A percentile compares a stretch with the other conserved stretches of the same genome.
Evolutionary conservation across 2,113 vertebrate species (phyloP).

Genomic region (Phocoena phocoena): DNA sequence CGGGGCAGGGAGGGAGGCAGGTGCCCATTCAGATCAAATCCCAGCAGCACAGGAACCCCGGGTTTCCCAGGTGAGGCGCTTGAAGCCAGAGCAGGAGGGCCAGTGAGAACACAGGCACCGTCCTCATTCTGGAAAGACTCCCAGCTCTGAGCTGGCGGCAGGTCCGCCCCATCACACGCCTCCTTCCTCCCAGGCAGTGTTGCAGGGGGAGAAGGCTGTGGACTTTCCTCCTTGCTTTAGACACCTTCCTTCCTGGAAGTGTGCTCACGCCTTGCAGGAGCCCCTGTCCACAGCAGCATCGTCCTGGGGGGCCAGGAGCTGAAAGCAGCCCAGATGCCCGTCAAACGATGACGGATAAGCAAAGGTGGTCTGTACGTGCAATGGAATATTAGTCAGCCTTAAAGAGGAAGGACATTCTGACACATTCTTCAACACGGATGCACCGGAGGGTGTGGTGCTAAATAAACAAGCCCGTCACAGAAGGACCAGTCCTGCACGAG

Average conservation of each 20-base stretch:
- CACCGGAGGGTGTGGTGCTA: background rate
- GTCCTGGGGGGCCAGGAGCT: background rate
- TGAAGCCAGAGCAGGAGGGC: background rate
- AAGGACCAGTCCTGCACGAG: rapidly evolving
- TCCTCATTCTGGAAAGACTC: background rate
- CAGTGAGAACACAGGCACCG: rapidly evolving
- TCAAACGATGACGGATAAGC: rapidly evolving
- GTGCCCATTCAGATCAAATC: rapidly evolving
- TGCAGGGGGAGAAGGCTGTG: background rate
- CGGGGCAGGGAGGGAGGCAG: background rate
- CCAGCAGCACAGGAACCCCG: no score
- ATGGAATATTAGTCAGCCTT: background rate
- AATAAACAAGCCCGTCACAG: no score
- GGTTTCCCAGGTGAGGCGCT: background rate
- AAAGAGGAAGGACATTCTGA: background rate
- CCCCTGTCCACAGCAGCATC: background rate
- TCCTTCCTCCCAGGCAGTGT: background rate
- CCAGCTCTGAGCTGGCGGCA: background rate
- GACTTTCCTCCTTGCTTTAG: no score
- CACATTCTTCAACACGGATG: rapidly evolving
- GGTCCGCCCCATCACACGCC: background rate
- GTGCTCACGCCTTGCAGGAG: rapidly evolving
- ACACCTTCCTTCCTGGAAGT: background rate
- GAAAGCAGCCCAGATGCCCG: background rate
- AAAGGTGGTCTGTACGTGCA: rapidly evolving